These are phyloP conservation scores for Hanleya hanleyi DNA, from an alignment of 2,888 invertebrate genomes.

Conservation along the genomic window DNA sequence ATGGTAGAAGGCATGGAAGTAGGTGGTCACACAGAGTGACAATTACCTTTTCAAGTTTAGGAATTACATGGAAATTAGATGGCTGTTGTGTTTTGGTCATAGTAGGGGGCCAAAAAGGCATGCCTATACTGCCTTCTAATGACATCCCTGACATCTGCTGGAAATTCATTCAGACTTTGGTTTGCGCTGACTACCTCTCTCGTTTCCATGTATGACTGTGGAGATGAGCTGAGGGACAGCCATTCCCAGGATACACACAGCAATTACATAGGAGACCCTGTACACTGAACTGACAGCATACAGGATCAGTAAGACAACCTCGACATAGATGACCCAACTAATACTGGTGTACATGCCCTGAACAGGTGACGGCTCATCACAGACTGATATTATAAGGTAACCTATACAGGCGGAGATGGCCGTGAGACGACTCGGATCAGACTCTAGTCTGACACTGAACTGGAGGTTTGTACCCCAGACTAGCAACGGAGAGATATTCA, in stretches of 20 bases:
- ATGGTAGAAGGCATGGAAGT: no score
- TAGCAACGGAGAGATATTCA: neutral
- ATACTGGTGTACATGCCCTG: slow-evolving; percentile 1
- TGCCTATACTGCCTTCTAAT: no score
- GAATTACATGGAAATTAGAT: no score
- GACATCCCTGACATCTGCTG: no score
- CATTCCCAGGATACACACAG: slow-evolving; percentile 11
- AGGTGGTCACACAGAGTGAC: no score
- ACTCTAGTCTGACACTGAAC: neutral
- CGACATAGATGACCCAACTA: slow-evolving; percentile 24
- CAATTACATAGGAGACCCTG: slow-evolving; percentile 38
- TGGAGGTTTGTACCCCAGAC: neutral
- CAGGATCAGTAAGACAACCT: slow-evolving; percentile 33
- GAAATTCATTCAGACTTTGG: no score
- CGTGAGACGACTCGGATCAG: neutral
- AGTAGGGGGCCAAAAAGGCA: no score
- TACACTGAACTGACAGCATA: slow-evolving; percentile 43
- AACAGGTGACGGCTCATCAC: neutral
- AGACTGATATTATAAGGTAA: neutral
- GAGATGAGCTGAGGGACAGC: neutral
- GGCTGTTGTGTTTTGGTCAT: no score
- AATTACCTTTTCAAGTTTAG: no score
- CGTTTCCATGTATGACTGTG: neutral
- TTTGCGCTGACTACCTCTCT: neutral
- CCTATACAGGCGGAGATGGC: neutral